These are phyloP conservation scores for Collichthys lucidus DNA, from an alignment of 2,113 vertebrate species.

Conservation along the genomic window DNA sequence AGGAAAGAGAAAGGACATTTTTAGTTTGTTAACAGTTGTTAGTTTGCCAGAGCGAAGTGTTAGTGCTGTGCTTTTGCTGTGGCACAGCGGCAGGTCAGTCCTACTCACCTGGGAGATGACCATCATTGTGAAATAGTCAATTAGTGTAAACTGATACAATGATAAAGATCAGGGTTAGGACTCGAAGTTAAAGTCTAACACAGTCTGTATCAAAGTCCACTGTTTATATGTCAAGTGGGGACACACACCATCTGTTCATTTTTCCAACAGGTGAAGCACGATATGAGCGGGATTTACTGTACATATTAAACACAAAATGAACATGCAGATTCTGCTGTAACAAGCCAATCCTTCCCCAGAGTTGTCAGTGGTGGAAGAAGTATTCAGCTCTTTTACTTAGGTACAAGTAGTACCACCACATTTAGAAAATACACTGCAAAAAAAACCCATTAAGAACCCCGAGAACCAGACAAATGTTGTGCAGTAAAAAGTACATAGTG, in stretches of 20 bases:
- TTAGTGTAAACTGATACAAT: constrained; percentile 13
- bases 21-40: background rate
- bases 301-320: background rate
- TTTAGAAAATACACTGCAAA: too few species aligned
- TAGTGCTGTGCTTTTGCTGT: background rate
- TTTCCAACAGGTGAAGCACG: background rate
- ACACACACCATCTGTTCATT: constrained; percentile 5
- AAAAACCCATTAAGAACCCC: too few species aligned
- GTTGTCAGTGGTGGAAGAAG: background rate
- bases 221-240: constrained; percentile 3
- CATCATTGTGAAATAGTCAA: constrained; percentile 1
- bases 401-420: too few species aligned
- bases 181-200: constrained; percentile 13
- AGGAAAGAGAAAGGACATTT: background rate
- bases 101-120: background rate
- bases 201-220: constrained; percentile 9
- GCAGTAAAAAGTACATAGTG: too few species aligned
- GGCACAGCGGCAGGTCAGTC: background rate
- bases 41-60: background rate
- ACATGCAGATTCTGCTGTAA: background rate
- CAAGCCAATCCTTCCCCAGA: background rate
- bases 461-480: too few species aligned
- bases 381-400: too few species aligned
- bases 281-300: background rate
- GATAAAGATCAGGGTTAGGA: constrained; percentile 3